A percentile compares a stretch with the other conserved stretches of the same genome.
Conservation (phyloP, 2,113 vertebrate genomes). For the Anolis carolinensis region DNA sequence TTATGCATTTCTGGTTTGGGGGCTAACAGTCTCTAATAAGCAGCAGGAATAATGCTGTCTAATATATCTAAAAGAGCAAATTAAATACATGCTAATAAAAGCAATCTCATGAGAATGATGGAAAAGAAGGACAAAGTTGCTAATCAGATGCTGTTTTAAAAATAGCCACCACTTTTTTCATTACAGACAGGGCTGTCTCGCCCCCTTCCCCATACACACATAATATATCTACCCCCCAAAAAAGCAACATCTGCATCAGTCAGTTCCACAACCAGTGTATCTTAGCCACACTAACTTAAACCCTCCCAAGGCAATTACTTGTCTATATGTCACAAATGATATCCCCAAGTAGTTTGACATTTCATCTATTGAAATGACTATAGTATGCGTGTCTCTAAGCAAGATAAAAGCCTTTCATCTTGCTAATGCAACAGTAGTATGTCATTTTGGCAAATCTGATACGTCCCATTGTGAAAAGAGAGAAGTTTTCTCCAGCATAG, state of each 20-base stretch:
- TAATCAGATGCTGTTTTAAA: constrained; percentile 45
- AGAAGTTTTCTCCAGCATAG: constrained; percentile 33
- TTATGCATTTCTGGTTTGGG: constrained; percentile 10
- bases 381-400: constrained; percentile 45
- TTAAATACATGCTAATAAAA: constrained; percentile 43
- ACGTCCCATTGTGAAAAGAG: constrained; percentile 54
- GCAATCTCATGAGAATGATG: background rate
- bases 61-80: constrained; percentile 12
- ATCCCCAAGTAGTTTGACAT: constrained; percentile 54
- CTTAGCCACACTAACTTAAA: constrained; percentile 43
- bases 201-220: too few species aligned
- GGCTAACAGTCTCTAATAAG: constrained; percentile 17
- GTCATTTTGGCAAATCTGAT: constrained; percentile 60
- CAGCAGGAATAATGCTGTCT: constrained; percentile 19
- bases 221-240: background rate
- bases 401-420: constrained; percentile 61
- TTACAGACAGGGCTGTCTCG: background rate
- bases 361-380: constrained; percentile 61
- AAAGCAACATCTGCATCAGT: constrained; percentile 42
- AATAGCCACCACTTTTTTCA: constrained; percentile 34
- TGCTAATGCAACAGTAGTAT: constrained; percentile 49
- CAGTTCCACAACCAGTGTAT: constrained; percentile 40
- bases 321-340: constrained; percentile 61
- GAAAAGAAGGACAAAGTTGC: constrained; percentile 15
- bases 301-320: constrained; percentile 58